These are phyloP conservation scores for Chionoecetes opilio DNA, from an alignment of 1,140 invertebrate species.

Conservation along the genomic window DNA sequence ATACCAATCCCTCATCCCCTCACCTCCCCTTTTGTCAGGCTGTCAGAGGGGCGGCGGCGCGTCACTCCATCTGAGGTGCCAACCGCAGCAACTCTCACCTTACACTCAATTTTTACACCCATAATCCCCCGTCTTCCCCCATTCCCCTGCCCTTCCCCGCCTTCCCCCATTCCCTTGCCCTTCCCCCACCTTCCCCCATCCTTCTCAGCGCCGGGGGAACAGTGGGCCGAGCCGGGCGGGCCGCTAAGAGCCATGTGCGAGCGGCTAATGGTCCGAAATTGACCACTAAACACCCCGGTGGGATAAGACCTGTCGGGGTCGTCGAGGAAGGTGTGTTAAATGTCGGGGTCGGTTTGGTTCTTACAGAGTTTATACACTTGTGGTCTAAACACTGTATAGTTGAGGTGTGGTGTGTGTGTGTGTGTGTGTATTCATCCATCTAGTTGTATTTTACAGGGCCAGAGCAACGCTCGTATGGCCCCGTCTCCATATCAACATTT, in stretches of 20 bases:
- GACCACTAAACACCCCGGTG: conserved; percentile 59
- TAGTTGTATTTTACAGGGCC: no score
- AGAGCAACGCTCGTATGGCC: no score
- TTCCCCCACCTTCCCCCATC: no score
- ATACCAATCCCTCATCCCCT: not conserved
- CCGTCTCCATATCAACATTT: no score
- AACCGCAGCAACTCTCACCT: conserved; percentile 31
- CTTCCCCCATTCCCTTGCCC: no score
- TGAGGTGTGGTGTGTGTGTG: conserved; percentile 53
- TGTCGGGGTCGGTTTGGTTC: conserved; percentile 49
- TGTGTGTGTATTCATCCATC: conserved; percentile 45
- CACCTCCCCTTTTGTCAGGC: not conserved
- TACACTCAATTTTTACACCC: conserved; percentile 37
- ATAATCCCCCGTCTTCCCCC: conserved; percentile 5
- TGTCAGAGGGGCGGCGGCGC: not conserved
- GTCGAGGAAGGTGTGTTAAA: conserved; percentile 48
- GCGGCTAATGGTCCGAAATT: conserved; percentile 58
- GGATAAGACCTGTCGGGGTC: conserved; percentile 40
- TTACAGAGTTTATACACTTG: conserved; percentile 64
- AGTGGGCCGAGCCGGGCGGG: conserved; percentile 21
- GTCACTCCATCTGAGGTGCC: conserved; percentile 42
- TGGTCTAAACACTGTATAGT: conserved; percentile 59
- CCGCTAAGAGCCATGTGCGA: conserved; percentile 60
- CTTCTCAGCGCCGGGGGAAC: not conserved
- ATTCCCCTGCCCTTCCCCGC: no score